Evolutionary conservation across 2,113 vertebrate genomes (phyloP).

Genomic region (Nibea albiflora): DNA sequence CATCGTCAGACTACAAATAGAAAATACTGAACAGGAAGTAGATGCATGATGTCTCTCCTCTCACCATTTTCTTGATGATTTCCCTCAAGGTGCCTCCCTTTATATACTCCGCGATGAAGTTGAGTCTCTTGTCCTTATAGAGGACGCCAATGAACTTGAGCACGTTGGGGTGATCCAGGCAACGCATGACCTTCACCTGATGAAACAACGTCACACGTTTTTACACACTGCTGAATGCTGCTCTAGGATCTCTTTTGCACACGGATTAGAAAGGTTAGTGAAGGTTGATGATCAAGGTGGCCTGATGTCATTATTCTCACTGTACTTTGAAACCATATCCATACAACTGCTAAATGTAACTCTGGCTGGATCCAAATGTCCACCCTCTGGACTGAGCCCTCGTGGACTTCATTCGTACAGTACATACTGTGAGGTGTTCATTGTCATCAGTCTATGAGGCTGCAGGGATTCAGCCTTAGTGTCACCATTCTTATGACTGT

Average conservation of each 20-base stretch:
- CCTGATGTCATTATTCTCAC: neutral
- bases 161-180: slow-evolving; percentile 96
- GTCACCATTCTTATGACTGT: too few relatives aligned
- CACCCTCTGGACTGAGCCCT: too few relatives aligned
- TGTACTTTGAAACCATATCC: neutral
- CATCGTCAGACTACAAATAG: neutral
- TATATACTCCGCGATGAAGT: slow-evolving; percentile 98
- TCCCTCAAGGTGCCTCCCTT: slow-evolving; percentile 94
- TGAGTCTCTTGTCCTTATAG: slow-evolving; percentile 98
- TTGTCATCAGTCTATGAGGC: too few relatives aligned
- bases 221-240: neutral
- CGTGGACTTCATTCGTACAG: too few relatives aligned
- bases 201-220: neutral
- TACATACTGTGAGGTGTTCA: too few relatives aligned
- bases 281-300: neutral
- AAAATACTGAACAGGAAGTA: slow-evolving; percentile 3
- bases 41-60: too few relatives aligned
- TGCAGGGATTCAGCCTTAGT: too few relatives aligned
- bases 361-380: too few relatives aligned
- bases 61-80: slow-evolving; percentile 96
- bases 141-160: slow-evolving; percentile 97
- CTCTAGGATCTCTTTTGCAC: neutral
- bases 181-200: slow-evolving; percentile 98
- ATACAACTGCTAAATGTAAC: neutral
- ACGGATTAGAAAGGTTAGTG: too few relatives aligned